Evolutionary conservation across 2,113 vertebrate genomes (phyloP).

Genomic region (Siniperca chuatsi): DNA sequence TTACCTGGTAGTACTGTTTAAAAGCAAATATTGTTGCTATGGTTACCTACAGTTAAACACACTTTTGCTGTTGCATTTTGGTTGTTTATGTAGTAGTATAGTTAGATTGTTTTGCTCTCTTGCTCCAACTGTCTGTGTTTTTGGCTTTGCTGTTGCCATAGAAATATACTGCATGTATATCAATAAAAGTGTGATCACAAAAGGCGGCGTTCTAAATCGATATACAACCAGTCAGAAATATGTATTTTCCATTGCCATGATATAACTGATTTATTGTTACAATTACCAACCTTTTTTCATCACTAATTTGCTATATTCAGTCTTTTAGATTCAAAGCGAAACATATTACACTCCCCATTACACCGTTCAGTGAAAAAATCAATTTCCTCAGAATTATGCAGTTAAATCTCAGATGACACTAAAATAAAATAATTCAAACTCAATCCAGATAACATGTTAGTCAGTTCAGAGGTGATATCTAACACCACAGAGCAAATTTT

Average conservation of each 20-base stretch:
- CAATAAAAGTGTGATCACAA: neutral
- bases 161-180: neutral
- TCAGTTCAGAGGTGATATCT: neutral
- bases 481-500: neutral
- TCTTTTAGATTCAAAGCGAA: neutral
- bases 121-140: neutral
- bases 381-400: neutral
- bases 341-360: neutral
- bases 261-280: neutral
- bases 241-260: neutral
- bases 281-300: neutral
- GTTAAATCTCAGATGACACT: neutral
- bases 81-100: neutral
- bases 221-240: neutral
- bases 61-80: neutral
- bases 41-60: neutral
- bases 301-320: neutral
- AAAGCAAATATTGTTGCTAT: neutral
- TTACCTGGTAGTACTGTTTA: neutral
- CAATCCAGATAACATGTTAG: neutral
- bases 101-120: neutral
- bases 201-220: neutral
- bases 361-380: neutral
- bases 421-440: neutral
- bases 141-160: neutral